Conservation (phyloP, 2,797 vertebrate genomes). For the Alectoris magna region DNA sequence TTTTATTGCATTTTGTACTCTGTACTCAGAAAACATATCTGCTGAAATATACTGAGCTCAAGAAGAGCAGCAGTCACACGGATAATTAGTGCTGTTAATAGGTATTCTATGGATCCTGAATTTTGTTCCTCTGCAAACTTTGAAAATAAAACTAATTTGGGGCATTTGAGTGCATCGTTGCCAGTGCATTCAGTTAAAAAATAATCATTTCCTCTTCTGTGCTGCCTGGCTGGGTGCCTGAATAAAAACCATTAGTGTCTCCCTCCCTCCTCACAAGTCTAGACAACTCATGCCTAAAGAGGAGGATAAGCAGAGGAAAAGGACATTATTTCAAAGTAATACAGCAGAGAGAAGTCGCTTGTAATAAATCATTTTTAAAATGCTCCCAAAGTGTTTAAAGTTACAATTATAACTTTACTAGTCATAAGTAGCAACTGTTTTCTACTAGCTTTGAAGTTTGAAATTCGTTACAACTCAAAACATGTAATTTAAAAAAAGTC, state of each 20-base stretch:
- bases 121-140: conserved; percentile 24
- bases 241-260: conserved; percentile 35
- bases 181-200: conserved; percentile 61
- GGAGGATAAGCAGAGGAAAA: neutral
- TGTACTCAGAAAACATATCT: neutral
- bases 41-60: neutral
- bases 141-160: conserved; percentile 55
- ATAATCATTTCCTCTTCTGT: conserved; percentile 45
- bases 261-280: neutral
- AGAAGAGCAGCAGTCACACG: neutral
- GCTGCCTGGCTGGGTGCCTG: neutral
- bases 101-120: neutral
- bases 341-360: neutral
- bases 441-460: neutral
- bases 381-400: neutral
- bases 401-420: neutral
- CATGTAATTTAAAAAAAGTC: neutral
- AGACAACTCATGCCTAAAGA: conserved; percentile 18
- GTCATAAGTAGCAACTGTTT: neutral
- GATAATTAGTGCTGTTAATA: conserved; percentile 60
- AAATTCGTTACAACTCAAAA: neutral
- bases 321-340: neutral
- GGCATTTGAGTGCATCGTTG: conserved; percentile 10
- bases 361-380: neutral
- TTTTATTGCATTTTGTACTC: conserved; percentile 34